Percentiles rank a stretch among this genome's conserved stretches.
These are phyloP conservation scores for Chorisops tibialis DNA, from an alignment of 2,888 invertebrate genomes.

Conservation along the genomic window DNA sequence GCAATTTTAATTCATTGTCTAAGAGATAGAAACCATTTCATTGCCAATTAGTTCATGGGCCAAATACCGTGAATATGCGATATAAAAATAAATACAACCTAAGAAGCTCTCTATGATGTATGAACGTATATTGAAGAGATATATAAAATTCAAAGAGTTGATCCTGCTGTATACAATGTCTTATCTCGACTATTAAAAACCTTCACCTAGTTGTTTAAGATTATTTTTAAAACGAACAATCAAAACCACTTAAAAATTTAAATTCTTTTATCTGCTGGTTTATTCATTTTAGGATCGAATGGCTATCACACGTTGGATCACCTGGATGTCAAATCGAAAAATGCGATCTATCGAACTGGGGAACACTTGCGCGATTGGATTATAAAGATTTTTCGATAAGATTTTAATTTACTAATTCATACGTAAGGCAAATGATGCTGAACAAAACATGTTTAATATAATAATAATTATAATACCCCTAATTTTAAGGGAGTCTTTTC, in stretches of 20 bases:
- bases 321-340: conserved; percentile 81
- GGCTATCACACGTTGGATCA: conserved; percentile 78
- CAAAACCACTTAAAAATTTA: neutral
- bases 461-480: neutral
- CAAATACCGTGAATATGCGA: conserved; percentile 5
- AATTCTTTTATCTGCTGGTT: neutral
- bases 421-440: too few species aligned
- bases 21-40: neutral
- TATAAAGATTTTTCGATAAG: conserved; percentile 77
- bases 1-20: neutral
- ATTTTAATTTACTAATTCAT: too few species aligned
- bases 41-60: conserved; percentile 24
- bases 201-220: too few species aligned
- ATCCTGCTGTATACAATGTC: neutral
- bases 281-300: conserved; percentile 65
- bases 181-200: too few species aligned
- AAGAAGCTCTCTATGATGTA: neutral
- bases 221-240: neutral
- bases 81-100: too few species aligned
- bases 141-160: neutral
- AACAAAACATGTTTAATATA: too few species aligned
- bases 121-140: neutral
- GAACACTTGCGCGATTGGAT: conserved; percentile 61
- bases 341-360: conserved; percentile 78
- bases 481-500: neutral